Evolutionary conservation across 2,888 invertebrate species (phyloP), one percentile per base, ranked within the genome.

Genomic region (Sipunculus nudus): DNA sequence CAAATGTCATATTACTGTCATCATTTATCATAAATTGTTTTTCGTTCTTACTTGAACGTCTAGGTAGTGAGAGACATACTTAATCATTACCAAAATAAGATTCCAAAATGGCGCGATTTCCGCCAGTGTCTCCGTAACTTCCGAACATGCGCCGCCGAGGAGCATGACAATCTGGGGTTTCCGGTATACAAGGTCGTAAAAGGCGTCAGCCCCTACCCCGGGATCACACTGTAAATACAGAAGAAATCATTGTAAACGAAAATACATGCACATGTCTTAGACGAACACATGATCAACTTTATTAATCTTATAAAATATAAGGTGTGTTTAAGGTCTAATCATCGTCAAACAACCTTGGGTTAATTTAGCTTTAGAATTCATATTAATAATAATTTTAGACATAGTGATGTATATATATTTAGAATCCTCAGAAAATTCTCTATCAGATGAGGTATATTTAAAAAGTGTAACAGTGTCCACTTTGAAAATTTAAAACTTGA

Each of bases 21-120:
- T n/a, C n/a, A n/a, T n/a, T n/a, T n/a, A n/a, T n/a, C n/a, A n/a
- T n/a, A n/a, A n/a, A n/a, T n/a, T n/a, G n/a, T n/a, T n/a, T n/a
- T n/a, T n/a, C n/a, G n/a, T n/a, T n/a, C n/a, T n/a, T n/a, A n/a
- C n/a, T n/a, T n/a, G n/a, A n/a, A n/a, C n/a, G n/a, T n/a, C n/a
- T n/a, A n/a, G n/a, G n/a, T n/a, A n/a, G n/a, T 35, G 38, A 35
- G 10, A 35, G 38, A 16, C 16, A 10, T 16, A 13, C 16, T 35
- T 35, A 35, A 21, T 55, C 71, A 77, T 71, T 69, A 92, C 93
- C 89, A 95, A 92, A 10, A 94, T 89, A 72, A 95, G 91, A 80
- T 94, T 94, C 94, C 94, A 94, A 78, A 94, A 93, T 4, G 93
- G 92, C 29, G 93, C 93, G 58, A 95, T 91, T 85, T 94, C 92